These are phyloP conservation scores for Alosa sapidissima DNA, from an alignment of 2,797 vertebrate species.

Conservation along the genomic window DNA sequence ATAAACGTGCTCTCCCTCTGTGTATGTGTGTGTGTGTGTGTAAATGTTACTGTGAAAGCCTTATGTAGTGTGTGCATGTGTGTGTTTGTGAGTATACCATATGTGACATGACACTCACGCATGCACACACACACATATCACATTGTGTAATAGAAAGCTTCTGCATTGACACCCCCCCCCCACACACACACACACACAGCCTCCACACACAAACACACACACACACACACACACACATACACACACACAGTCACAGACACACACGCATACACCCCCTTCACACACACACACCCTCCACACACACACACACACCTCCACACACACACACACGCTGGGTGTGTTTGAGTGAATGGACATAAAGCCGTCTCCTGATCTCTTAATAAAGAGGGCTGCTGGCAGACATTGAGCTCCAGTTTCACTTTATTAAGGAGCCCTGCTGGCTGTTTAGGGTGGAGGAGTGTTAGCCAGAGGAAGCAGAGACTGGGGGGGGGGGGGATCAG, in stretches of 20 bases:
- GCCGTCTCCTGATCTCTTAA: constrained; percentile 54
- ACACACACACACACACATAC: constrained; percentile 50
- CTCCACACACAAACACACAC: constrained; percentile 50
- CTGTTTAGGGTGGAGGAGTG: constrained; percentile 26
- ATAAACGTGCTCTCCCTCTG: constrained; percentile 58
- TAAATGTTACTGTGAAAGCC: constrained; percentile 46
- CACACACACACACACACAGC: too few species aligned
- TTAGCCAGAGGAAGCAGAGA: constrained; percentile 12
- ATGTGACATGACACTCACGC: constrained; percentile 54
- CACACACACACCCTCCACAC: constrained; percentile 24
- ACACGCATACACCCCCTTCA: constrained; percentile 26
- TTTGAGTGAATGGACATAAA: constrained; percentile 51
- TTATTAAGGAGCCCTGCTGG: constrained; percentile 37
- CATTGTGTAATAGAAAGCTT: neutral
- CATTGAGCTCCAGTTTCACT: constrained; percentile 35
- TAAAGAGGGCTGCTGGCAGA: constrained; percentile 46
- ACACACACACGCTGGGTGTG: constrained; percentile 39
- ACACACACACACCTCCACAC: constrained; percentile 32
- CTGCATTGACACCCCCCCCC: neutral
- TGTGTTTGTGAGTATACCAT: constrained; percentile 57
- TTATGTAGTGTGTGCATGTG: constrained; percentile 51
- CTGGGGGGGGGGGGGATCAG: neutral
- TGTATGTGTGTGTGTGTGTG: constrained; percentile 27
- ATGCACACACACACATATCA: constrained; percentile 22
- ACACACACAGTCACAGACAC: constrained; percentile 38